phyloP scores from a whole-genome alignment of 2,888 invertebrate genomes.

The Strigamia maritima region DNA sequence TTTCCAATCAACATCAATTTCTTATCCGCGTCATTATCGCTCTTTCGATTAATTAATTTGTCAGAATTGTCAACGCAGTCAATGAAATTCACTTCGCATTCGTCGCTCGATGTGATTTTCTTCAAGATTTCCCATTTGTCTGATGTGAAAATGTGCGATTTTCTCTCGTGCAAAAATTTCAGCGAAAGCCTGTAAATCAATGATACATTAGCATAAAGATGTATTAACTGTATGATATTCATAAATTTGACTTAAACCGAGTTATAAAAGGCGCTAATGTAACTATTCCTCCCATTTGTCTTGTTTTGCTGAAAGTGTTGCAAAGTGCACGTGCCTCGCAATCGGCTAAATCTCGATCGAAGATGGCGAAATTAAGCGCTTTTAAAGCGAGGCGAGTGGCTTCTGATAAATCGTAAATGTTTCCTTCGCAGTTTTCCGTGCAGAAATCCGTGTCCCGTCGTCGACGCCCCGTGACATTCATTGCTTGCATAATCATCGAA shows the following conservation, averaged over 20 bases:
- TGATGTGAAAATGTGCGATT: neutral
- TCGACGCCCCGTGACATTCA: constrained; percentile 28
- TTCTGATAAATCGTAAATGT: constrained; percentile 14
- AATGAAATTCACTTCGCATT: neutral
- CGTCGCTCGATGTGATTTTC: neutral
- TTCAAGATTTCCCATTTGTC: neutral
- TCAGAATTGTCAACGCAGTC: neutral
- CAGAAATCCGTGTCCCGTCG: constrained; percentile 12
- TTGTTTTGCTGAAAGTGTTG: neutral
- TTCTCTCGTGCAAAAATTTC: neutral
- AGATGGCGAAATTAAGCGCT: neutral
- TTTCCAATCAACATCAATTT: constrained; percentile 5
- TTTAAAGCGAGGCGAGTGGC: constrained; percentile 14
- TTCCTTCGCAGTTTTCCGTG: neutral
- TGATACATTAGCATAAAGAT: neutral
- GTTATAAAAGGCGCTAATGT: neutral
- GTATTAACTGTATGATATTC: neutral
- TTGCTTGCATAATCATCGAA: constrained; percentile 25
- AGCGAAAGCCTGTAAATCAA: neutral
- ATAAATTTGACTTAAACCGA: neutral
- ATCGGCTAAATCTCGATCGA: constrained; percentile 2
- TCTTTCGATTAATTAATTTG: neutral
- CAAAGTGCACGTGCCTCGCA: constrained; percentile 32
- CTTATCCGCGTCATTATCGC: neutral
- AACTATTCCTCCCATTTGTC: neutral